These are phyloP conservation scores for Aphelocoma coerulescens DNA, from an alignment of 2,113 vertebrate genomes.

Conservation along the genomic window DNA sequence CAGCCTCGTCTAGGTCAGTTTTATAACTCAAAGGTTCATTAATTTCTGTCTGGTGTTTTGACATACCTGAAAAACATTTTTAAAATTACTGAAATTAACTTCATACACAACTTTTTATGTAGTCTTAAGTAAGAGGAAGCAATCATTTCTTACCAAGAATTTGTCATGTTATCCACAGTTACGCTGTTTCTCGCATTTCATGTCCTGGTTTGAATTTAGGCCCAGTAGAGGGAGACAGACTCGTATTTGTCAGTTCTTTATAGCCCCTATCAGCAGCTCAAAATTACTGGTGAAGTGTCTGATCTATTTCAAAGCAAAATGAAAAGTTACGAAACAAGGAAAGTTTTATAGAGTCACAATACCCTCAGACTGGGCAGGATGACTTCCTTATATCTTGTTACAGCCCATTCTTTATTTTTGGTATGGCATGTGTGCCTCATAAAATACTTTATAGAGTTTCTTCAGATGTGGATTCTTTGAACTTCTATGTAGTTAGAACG, in stretches of 20 bases:
- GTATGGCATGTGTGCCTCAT: slow-evolving; percentile 41
- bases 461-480: slow-evolving; percentile 55
- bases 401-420: slow-evolving; percentile 47
- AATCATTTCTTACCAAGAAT: not conserved
- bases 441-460: slow-evolving; percentile 16
- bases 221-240: slow-evolving; percentile 56
- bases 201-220: not conserved
- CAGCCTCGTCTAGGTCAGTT: not conserved
- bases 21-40: not conserved
- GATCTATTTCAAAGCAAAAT: slow-evolving; percentile 61
- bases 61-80: not conserved
- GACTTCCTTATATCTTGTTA: slow-evolving; percentile 55
- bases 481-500: not conserved
- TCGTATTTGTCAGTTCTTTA: not conserved
- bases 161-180: not conserved
- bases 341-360: slow-evolving; percentile 34
- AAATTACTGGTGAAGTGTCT: slow-evolving; percentile 40
- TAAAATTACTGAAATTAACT: not conserved
- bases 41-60: not conserved
- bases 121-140: not conserved
- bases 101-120: not conserved
- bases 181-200: not conserved
- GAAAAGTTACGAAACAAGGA: slow-evolving; percentile 30
- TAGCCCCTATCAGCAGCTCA: slow-evolving; percentile 40
- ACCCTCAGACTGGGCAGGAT: slow-evolving; percentile 4